Evolutionary conservation across 2,888 invertebrate species (phyloP).

Genomic region (Sisyra terminalis): DNA sequence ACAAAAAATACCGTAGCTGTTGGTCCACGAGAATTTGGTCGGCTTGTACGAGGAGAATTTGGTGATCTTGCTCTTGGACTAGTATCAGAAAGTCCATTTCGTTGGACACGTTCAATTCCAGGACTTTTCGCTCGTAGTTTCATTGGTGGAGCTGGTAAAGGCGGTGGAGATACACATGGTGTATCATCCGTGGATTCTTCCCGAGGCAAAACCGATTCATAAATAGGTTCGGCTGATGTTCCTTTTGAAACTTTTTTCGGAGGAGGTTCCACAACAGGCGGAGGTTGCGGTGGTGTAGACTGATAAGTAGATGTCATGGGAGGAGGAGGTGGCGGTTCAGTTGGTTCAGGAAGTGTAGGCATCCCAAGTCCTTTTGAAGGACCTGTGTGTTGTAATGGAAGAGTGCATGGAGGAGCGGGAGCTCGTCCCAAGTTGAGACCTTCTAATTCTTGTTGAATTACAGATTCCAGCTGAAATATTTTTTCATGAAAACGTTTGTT

Average conservation of each 20-base stretch:
- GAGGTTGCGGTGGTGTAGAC: slow-evolving; percentile 35
- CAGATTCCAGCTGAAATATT: slow-evolving; percentile 34
- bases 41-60: slow-evolving; percentile 32
- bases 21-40: slow-evolving; percentile 32
- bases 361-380: slow-evolving; percentile 34
- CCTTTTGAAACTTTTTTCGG: slow-evolving; percentile 14
- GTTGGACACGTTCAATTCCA: slow-evolving; percentile 20
- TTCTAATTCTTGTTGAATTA: slow-evolving; percentile 43
- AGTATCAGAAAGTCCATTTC: slow-evolving; percentile 13
- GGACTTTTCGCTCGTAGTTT: slow-evolving; percentile 26
- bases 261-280: slow-evolving; percentile 22
- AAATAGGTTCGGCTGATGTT: slow-evolving; percentile 54
- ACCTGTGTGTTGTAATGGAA: slow-evolving; percentile 13
- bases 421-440: slow-evolving; percentile 29
- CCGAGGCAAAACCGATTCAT: slow-evolving; percentile 66
- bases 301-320: slow-evolving; percentile 30
- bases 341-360: slow-evolving; percentile 59
- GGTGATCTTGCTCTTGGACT: slow-evolving; percentile 18
- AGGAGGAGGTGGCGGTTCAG: slow-evolving; percentile 55
- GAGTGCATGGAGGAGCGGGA: slow-evolving; percentile 15
- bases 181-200: slow-evolving; percentile 26
- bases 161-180: slow-evolving; percentile 26
- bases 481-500: no score
- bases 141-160: slow-evolving; percentile 28
- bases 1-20: slow-evolving; percentile 17